These are phyloP conservation scores for Esox masquinongy DNA, from an alignment of 2,797 vertebrate genomes.

Conservation along the genomic window DNA sequence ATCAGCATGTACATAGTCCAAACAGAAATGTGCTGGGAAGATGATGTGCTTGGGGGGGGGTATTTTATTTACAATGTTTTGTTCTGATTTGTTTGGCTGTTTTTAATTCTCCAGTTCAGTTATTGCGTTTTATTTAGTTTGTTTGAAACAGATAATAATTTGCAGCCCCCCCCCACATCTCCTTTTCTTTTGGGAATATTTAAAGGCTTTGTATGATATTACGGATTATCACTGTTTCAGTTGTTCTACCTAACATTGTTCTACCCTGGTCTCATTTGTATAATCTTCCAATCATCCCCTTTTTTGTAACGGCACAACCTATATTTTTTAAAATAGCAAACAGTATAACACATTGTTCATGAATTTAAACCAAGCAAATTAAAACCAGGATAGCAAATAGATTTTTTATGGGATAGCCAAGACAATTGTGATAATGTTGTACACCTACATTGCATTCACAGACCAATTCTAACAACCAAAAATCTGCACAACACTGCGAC, in stretches of 20 bases:
- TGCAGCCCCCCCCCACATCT: not conserved
- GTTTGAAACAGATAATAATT: constrained; percentile 37
- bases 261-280: constrained; percentile 44
- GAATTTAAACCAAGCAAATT: constrained; percentile 9
- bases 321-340: constrained; percentile 15
- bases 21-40: constrained; percentile 14
- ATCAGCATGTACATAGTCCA: constrained; percentile 7
- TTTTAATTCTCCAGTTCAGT: constrained; percentile 11
- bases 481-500: not conserved
- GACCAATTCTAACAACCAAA: not conserved
- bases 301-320: not conserved
- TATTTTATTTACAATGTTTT: constrained; percentile 24
- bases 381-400: not conserved
- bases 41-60: constrained; percentile 8
- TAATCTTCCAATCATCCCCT: constrained; percentile 37
- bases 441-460: not conserved
- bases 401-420: not conserved
- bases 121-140: constrained; percentile 1
- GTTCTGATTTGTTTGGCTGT: constrained; percentile 22
- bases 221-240: constrained; percentile 47
- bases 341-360: not conserved
- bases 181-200: constrained; percentile 1
- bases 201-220: constrained; percentile 26
- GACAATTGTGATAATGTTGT: not conserved
- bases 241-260: constrained; percentile 39